These are phyloP conservation scores for Sebastes oblongus DNA, from an alignment of 2,797 vertebrate genomes.

Conservation along the genomic window DNA sequence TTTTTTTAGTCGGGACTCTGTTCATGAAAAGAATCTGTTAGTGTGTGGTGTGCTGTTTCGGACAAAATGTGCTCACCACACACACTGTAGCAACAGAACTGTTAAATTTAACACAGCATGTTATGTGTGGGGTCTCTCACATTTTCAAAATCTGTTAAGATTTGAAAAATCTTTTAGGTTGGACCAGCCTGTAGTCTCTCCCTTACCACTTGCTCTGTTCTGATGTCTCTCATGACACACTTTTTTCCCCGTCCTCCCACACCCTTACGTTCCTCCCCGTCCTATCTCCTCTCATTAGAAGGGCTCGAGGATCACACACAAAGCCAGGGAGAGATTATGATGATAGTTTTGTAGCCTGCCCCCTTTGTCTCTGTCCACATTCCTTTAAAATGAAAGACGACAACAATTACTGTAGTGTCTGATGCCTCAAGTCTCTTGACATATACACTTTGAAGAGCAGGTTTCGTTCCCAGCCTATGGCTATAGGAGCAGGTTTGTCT, in stretches of 20 bases:
- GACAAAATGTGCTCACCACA: no score
- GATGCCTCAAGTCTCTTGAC: slow-evolving; percentile 65
- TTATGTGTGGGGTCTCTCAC: no score
- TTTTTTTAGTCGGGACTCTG: no score
- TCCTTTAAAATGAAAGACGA: slow-evolving; percentile 74
- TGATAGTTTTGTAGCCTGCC: slow-evolving; percentile 70
- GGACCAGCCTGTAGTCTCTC: neutral
- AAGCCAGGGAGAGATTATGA: slow-evolving; percentile 73
- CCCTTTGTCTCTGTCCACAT: slow-evolving; percentile 73
- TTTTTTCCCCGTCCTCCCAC: slow-evolving; percentile 4
- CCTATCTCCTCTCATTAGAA: slow-evolving; percentile 63
- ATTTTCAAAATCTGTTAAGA: neutral
- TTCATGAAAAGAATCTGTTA: no score
- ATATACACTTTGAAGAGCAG: slow-evolving; percentile 62
- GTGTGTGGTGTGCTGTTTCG: no score
- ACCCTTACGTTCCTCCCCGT: slow-evolving; percentile 24
- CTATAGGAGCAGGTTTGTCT: slow-evolving; percentile 34
- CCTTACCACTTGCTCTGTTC: neutral
- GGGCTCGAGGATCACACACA: slow-evolving; percentile 72
- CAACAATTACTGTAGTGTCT: slow-evolving; percentile 65
- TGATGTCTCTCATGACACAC: neutral
- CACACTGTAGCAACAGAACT: no score
- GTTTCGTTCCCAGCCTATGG: slow-evolving; percentile 56
- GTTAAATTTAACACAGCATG: no score
- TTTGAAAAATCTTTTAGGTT: neutral